Evolutionary conservation across 2,888 invertebrate genomes (phyloP), one percentile per base, ranked within the genome.

Genomic region (Bhutanitis thaidina): DNA sequence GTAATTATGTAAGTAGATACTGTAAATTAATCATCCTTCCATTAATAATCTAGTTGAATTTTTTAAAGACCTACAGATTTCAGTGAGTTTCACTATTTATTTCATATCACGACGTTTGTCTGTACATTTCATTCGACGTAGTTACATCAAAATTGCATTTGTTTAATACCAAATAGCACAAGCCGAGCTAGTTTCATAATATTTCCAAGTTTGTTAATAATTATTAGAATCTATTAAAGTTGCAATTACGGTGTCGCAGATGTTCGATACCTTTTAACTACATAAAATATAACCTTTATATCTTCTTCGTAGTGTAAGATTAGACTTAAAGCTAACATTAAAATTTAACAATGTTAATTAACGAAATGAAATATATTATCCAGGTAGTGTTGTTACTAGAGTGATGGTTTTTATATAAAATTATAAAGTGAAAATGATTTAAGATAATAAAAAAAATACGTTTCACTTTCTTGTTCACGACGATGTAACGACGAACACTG

Each of bases 301-400:
- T 82, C 75, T 84, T 86, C 84, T 88, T 80, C 67, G 71, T 87
- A 86, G 81, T 61, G 54, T 84, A 86, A 85, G 85, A 69, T 55
- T 86, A 86, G 86, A 80, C 82, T 83, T 85, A 83, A 84, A 77
- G 82, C 80, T 83, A 83, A 75, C 69, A 77, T 78, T 76, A 81
- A 75, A 68, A 52, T 65, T 68, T 70, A 79, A 80, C 73, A 76
- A 67, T 81, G 80, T 84, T 86, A 84, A 83, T 74, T 80, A 82
- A 81, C 72, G 64, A 66, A 77, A 78, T 67, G 73, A 67, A 80
- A 76, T 84, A 85, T 80, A 67, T 74, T 79, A 87, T 82, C 77
- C 85, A 71, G 74, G 88, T 88, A 89, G 88, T 81, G 68, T 89
- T 89, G 89, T 89, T 89, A 89, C 74, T 89, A 88, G 85, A 83